Evolutionary conservation across 2,113 vertebrate species (phyloP).

Genomic region (Crotophaga sulcirostris): DNA sequence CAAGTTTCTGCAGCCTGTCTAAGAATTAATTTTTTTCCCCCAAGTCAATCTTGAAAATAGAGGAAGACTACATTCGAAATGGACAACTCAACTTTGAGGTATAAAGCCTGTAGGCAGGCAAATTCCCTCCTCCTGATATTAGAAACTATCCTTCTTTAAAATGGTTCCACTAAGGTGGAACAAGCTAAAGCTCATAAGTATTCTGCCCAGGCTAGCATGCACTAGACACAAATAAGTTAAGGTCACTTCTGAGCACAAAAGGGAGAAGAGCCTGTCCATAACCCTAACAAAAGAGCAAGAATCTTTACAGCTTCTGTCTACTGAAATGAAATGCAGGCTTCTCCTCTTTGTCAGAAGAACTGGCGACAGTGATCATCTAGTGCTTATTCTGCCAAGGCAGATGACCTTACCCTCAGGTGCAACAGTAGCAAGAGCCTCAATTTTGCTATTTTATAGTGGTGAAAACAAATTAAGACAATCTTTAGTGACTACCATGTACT

Average conservation of each 20-base stretch:
- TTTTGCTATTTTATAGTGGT: neutral
- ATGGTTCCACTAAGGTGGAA: neutral
- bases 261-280: neutral
- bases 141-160: neutral
- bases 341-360: neutral
- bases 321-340: neutral
- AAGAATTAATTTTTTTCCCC: neutral
- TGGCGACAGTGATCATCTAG: neutral
- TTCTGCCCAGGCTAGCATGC: neutral
- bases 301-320: neutral
- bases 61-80: neutral
- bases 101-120: neutral
- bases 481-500: neutral
- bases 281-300: neutral
- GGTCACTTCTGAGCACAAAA: neutral
- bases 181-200: neutral
- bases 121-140: neutral
- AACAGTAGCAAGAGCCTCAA: neutral
- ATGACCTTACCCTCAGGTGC: neutral
- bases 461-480: neutral
- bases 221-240: neutral
- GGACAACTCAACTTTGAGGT: neutral
- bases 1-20: neutral
- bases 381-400: neutral
- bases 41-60: neutral